Conservation (phyloP, 92 coral and sea anemone genomes). For the Zoanthus sociatus region DNA sequence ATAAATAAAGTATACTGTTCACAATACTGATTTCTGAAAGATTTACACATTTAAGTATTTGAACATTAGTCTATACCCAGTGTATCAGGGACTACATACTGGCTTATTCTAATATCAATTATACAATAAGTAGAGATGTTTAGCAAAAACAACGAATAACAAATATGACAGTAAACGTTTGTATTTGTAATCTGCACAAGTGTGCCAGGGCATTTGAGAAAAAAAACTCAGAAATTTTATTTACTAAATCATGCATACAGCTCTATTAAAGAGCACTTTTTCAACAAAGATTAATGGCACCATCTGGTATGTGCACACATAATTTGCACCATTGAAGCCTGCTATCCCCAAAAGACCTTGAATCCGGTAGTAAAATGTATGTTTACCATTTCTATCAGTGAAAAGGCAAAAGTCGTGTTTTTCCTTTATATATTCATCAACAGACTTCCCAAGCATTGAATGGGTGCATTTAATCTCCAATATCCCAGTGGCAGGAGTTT, state of each 20-base stretch:
- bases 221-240: neutral
- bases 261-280: neutral
- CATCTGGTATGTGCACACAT: neutral
- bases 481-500: neutral
- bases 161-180: neutral
- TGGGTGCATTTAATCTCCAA: neutral
- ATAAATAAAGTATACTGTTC: neutral
- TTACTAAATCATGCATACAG: neutral
- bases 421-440: neutral
- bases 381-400: neutral
- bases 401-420: neutral
- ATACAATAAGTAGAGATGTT: neutral
- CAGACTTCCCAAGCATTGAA: conserved; percentile 1
- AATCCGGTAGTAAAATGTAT: no score
- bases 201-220: neutral
- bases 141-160: neutral
- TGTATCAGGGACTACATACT: neutral
- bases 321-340: neutral
- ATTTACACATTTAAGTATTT: neutral
- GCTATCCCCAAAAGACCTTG: neutral
- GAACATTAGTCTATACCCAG: neutral
- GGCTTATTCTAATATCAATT: neutral
- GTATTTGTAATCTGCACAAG: neutral
- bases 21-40: no score
- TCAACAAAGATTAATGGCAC: neutral